phyloP scores from a whole-genome alignment of 1,140 invertebrate genomes.

The Thereuonema tuberculata region DNA sequence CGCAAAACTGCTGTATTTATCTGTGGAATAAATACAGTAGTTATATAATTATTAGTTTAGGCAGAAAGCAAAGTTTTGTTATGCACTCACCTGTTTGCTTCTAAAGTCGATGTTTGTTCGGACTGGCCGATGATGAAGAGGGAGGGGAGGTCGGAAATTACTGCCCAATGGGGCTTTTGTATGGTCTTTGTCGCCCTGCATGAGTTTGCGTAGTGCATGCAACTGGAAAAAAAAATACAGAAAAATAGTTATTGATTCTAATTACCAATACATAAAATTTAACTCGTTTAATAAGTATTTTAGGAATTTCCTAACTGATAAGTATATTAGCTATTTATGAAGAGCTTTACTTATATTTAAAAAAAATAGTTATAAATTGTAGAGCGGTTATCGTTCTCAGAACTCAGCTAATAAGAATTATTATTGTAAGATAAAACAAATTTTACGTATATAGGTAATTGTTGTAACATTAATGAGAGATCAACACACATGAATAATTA shows the following conservation, averaged over 20 bases:
- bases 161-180: slow-evolving; percentile 81
- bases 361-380: too few relatives aligned
- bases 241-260: slow-evolving; percentile 2
- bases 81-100: slow-evolving; percentile 34
- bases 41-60: too few relatives aligned
- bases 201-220: slow-evolving; percentile 58
- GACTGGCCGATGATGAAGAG: slow-evolving; percentile 74
- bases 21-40: too few relatives aligned
- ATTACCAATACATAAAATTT: slow-evolving; percentile 10
- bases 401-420: too few relatives aligned
- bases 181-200: slow-evolving; percentile 69
- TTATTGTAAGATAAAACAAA: too few relatives aligned
- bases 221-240: slow-evolving; percentile 41
- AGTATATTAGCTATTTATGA: neutral
- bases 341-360: neutral
- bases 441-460: too few relatives aligned
- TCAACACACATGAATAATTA: too few relatives aligned
- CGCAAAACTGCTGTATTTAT: too few relatives aligned
- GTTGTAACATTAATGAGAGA: too few relatives aligned
- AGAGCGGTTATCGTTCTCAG: too few relatives aligned
- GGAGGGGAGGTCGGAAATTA: slow-evolving; percentile 80
- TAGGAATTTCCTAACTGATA: neutral
- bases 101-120: slow-evolving; percentile 92
- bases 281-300: too few relatives aligned
- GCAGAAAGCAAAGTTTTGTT: too few relatives aligned